Evolutionary conservation across 2,797 vertebrate genomes (phyloP), one percentile per base, ranked within the genome.

Genomic region (Lithobates pipiens): DNA sequence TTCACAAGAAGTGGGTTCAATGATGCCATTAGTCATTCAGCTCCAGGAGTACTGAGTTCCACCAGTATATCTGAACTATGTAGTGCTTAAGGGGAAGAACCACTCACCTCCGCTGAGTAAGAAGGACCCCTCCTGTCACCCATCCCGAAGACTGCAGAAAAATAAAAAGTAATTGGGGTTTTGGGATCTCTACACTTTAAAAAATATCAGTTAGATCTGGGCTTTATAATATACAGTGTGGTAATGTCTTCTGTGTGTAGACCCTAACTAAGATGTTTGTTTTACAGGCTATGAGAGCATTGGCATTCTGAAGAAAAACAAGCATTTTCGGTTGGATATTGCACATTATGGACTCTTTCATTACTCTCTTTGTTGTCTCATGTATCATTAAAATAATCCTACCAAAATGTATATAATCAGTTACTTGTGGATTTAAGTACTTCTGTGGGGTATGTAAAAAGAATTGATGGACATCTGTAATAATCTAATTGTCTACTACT

Each of bases 281-380:
- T 71, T 63, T 42, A 44, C 50, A 84, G 82, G 82, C 82, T 27
- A 77, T 84, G 76, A 84, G 75, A 65, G 82, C 71, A 5, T 50
- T 84, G 72, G 82, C 82, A 9, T 84, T 61, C 29, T 84, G 21
- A 77, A 39, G 75, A 65, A 77, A 39, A 36, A 23, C 0, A 27
- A 29, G 34, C 2, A 13, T 23, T 10, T 44, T 29, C 13, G 10
- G 15, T 5, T 63, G 11, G 11, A 57, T 71, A 72, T 21, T 36
- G 21, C 13, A 2, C 42, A 27, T 0, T 27, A 29, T 67, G 65
- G 65, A 67, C 65, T 67, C 27, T 61, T 23, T 9, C 5, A 9
- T 61, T 61, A 23, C 21, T 61, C 21, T 23, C 21, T 61, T 23
- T 61, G 21, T 61, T 61, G 21, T 61, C 54, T 61, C 21, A 61